These are phyloP conservation scores for Glomeris maerens DNA, from an alignment of 1,140 invertebrate genomes.

Conservation along the genomic window DNA sequence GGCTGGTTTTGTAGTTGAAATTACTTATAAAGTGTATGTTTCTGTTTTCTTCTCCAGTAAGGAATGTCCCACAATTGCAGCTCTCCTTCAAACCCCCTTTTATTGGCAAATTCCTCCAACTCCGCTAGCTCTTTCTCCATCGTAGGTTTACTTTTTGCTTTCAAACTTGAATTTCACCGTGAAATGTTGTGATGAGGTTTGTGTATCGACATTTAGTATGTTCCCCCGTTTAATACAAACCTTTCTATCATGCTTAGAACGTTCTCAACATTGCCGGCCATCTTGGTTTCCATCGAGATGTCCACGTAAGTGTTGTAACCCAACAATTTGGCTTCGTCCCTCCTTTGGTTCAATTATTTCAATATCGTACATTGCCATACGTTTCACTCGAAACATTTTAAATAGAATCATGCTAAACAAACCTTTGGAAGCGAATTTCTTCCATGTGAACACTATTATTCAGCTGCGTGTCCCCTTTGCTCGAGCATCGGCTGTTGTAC, in stretches of 20 bases:
- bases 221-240: too few species aligned
- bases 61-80: constrained; percentile 70
- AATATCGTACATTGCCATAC: too few species aligned
- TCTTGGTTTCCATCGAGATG: constrained; percentile 87
- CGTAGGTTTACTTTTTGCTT: constrained; percentile 36
- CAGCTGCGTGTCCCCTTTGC: constrained; percentile 42
- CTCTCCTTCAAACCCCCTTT: constrained; percentile 50
- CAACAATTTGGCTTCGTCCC: constrained; percentile 53
- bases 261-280: constrained; percentile 69
- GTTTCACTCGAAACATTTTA: too few species aligned
- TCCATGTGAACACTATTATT: constrained; percentile 60
- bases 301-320: constrained; percentile 65
- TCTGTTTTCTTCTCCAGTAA: constrained; percentile 62
- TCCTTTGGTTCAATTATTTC: too few species aligned
- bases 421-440: constrained; percentile 50
- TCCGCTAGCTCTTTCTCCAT: constrained; percentile 59
- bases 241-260: constrained; percentile 55
- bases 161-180: constrained; percentile 14
- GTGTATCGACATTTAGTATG: too few species aligned
- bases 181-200: too few species aligned
- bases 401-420: too few species aligned
- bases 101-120: constrained; percentile 56
- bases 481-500: constrained; percentile 50
- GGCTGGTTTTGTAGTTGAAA: too few species aligned
- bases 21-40: too few species aligned